Conservation (phyloP, 2,888 invertebrate genomes). For the Venusia cambrica region DNA sequence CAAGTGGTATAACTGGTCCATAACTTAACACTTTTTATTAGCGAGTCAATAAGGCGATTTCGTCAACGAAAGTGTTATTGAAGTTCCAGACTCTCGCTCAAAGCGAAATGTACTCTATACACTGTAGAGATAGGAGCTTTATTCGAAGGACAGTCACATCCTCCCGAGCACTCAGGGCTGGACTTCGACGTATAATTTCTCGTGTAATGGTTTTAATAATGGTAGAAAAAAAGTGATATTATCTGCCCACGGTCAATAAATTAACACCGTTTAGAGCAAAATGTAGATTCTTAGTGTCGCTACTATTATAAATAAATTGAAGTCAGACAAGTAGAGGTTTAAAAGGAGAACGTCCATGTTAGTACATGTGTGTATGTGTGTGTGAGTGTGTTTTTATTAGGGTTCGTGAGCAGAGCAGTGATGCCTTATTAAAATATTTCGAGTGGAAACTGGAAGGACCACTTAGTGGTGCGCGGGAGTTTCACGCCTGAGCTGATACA, state of each 20-base stretch:
- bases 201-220: conserved; percentile 80
- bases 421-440: conserved; percentile 81
- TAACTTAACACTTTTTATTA: conserved; percentile 80
- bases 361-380: conserved; percentile 59
- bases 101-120: conserved; percentile 41
- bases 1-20: conserved; percentile 78
- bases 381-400: conserved; percentile 76
- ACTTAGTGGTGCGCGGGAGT: conserved; percentile 81
- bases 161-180: conserved; percentile 59
- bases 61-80: conserved; percentile 68
- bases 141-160: conserved; percentile 32
- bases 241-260: conserved; percentile 81
- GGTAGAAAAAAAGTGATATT: conserved; percentile 78
- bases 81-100: conserved; percentile 31
- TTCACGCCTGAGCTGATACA: conserved; percentile 80
- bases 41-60: conserved; percentile 76
- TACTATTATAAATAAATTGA: conserved; percentile 77
- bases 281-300: conserved; percentile 79
- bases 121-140: conserved; percentile 33
- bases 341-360: conserved; percentile 57
- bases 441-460: conserved; percentile 81
- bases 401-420: conserved; percentile 79
- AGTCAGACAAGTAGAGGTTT: conserved; percentile 55
- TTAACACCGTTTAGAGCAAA: conserved; percentile 81
- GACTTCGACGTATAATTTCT: conserved; percentile 78